Base-by-base conservation (phyloP, 2,797 vertebrate species). In the Micromesistius poutassou region DNA sequence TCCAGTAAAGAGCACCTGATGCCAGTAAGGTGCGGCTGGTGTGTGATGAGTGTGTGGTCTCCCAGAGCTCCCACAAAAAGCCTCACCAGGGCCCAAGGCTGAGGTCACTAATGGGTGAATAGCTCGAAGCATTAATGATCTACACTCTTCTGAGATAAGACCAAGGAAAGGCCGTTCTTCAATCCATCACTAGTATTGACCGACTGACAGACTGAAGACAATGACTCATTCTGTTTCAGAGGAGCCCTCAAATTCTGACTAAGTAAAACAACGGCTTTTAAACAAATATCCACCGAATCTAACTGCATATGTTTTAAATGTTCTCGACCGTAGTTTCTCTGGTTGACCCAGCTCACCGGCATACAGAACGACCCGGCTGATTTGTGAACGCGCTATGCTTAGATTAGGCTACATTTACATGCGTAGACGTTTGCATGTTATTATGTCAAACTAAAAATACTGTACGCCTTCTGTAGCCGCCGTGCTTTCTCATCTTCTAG, bases 401-500 rank as follows among this genome's bases (percentile, higher is more conserved):
- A 62, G 55, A 62, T 62, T 19, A 62, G n/a, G 55, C n/a, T 8
- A 25, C 55, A n/a, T 62, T 62, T 10, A 62, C 55, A 62, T 62
- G 55, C 50, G 6, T n/a, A 14, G 50, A 62, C 50, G 22, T 22
- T 12, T 10, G 42, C 14, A 22, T 55, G 46, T 62, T 62, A n/a
- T 62, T 25, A 62, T 62, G n/a, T 25, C n/a, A 0, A 62, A 25
- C 7, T 7, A 8, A 62, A 62, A 62, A 62, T 62, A 62, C 16
- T 1, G 6, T n/a, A 19, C n/a, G 22, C 55, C 55, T 25, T 62
- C 55, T 1, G 1, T n/a, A 62, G n/a, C 22, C 25, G 55, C 7
- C 73, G 74, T 6, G 30, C 22, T 81, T 19, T 0, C 36, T 75
- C 73, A 77, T 82, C 72, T 38, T 36, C 0, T 55, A 73, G 84